phyloP scores from a whole-genome alignment of 2,888 invertebrate genomes.

The Plagodis pulveraria region DNA sequence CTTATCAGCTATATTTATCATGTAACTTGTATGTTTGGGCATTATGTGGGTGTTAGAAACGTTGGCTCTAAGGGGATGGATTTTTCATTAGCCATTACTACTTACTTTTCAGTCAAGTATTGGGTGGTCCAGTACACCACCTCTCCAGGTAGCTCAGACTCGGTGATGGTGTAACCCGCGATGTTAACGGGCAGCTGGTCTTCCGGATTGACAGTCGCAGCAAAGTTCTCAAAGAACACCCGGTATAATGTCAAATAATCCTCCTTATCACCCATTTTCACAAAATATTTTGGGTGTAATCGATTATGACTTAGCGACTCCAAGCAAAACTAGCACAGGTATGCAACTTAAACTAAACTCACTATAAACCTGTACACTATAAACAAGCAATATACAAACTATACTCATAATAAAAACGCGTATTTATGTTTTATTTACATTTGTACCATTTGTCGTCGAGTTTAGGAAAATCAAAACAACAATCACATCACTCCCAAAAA shows the following conservation, averaged over 20 bases:
- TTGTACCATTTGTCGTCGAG: slow-evolving; percentile 28
- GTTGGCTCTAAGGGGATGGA: background rate
- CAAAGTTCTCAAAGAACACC: slow-evolving; percentile 89
- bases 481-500: slow-evolving; percentile 60
- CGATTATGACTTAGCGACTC: slow-evolving; percentile 49
- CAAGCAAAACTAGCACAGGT: slow-evolving; percentile 37
- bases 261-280: slow-evolving; percentile 84
- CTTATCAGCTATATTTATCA: slow-evolving; percentile 43
- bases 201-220: slow-evolving; percentile 87
- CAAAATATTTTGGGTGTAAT: slow-evolving; percentile 50
- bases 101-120: slow-evolving; percentile 91
- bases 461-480: slow-evolving; percentile 66
- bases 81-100: slow-evolving; percentile 35
- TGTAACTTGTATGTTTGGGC: slow-evolving; percentile 29
- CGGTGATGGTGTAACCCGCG: slow-evolving; percentile 87
- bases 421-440: slow-evolving; percentile 37
- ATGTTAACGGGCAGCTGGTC: slow-evolving; percentile 91
- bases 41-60: slow-evolving; percentile 1
- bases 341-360: slow-evolving; percentile 36
- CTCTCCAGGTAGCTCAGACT: slow-evolving; percentile 89
- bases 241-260: slow-evolving; percentile 89
- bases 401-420: slow-evolving; percentile 42
- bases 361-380: slow-evolving; percentile 32
- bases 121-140: slow-evolving; percentile 91
- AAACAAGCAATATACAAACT: slow-evolving; percentile 43